Conservation (phyloP, 2,113 vertebrate species). For the Notechis scutatus region DNA sequence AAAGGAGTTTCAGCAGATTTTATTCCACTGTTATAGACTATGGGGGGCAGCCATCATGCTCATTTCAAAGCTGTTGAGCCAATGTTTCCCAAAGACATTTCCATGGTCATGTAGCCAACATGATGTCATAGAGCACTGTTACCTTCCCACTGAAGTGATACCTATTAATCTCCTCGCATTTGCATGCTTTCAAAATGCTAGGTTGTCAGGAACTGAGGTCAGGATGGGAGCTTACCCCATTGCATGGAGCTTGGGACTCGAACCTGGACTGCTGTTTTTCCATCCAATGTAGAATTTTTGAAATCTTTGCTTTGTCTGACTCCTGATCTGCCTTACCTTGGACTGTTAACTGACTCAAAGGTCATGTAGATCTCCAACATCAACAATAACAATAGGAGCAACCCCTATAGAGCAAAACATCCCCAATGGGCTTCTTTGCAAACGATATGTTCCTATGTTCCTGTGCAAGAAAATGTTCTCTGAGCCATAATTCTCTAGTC, state of each 20-base stretch:
- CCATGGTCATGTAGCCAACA: not conserved
- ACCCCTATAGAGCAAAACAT: not conserved
- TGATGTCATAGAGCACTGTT: not conserved
- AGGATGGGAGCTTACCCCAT: not conserved
- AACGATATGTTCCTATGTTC: not conserved
- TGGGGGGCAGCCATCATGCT: not conserved
- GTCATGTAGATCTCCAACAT: not conserved
- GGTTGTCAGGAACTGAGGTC: not conserved
- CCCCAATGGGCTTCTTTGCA: not conserved
- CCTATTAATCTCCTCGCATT: not conserved
- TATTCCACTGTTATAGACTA: not conserved
- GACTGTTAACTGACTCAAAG: not conserved
- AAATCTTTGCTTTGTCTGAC: not conserved
- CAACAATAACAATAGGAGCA: not conserved
- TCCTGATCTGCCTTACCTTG: not conserved
- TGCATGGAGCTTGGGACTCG: rapidly evolving
- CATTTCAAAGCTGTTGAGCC: not conserved
- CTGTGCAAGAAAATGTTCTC: not conserved
- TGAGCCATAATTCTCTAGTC: too few relatives aligned
- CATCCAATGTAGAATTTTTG: not conserved
- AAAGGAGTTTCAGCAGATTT: not conserved
- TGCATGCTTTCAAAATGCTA: not conserved
- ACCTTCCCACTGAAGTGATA: not conserved
- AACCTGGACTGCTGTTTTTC: not conserved
- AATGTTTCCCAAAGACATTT: not conserved